Conservation (phyloP, 2,797 vertebrate genomes). For the Clarias laeviceps region DNA sequence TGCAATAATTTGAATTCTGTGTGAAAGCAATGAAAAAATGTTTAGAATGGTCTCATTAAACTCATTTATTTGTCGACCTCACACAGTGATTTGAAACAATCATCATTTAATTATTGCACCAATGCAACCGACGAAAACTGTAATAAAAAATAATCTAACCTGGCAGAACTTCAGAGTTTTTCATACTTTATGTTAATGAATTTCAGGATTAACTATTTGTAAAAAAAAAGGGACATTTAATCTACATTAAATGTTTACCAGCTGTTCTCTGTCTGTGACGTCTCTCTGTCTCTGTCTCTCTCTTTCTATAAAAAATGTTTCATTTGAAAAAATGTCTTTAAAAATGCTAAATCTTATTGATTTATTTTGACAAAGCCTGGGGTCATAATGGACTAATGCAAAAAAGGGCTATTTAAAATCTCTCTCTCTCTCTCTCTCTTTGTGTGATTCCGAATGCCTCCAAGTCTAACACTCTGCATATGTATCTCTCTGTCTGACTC, state of each 20-base stretch:
- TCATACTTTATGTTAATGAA: not conserved
- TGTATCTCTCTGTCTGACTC: not conserved
- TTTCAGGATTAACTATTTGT: not conserved
- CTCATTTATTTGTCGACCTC: not conserved
- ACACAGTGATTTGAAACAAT: not conserved
- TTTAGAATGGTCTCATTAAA: not conserved
- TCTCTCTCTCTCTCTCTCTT: not conserved
- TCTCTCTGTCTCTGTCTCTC: not conserved
- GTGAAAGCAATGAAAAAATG: not conserved
- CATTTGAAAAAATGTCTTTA: not conserved
- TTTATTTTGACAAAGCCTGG: too few species aligned
- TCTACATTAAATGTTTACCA: not conserved
- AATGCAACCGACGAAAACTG: not conserved
- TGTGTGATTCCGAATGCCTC: not conserved
- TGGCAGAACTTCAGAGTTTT: not conserved
- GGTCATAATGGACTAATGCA: too few species aligned
- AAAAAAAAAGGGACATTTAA: not conserved
- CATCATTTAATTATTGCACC: not conserved
- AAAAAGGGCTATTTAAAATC: not conserved
- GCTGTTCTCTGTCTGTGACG: not conserved
- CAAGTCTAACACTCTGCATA: not conserved
- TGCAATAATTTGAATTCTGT: not conserved
- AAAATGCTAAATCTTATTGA: not conserved
- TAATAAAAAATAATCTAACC: not conserved
- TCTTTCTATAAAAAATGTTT: not conserved